phyloP scores from a whole-genome alignment of 2,888 invertebrate genomes.

The Eumacrocentrus americanus region DNA sequence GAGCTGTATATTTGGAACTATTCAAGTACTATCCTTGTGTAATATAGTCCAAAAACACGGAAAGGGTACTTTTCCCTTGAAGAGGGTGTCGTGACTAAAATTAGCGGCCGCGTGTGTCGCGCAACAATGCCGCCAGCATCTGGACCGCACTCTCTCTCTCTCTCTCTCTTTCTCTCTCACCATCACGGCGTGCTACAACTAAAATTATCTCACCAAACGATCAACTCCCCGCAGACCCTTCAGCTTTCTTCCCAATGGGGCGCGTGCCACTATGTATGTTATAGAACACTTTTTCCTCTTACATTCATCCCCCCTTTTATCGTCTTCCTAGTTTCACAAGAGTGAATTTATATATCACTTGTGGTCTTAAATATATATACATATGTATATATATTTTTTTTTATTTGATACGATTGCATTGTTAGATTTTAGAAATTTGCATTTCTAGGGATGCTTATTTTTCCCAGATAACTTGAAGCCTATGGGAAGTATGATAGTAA shows the following conservation, averaged over 20 bases:
- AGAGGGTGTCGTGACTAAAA: slow-evolving; percentile 35
- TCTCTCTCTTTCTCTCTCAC: too few relatives aligned
- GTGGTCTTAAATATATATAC: too few relatives aligned
- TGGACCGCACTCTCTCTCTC: slow-evolving; percentile 46
- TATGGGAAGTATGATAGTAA: too few relatives aligned
- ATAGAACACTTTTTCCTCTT: too few relatives aligned
- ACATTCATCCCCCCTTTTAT: too few relatives aligned
- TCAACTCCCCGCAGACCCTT: slow-evolving; percentile 34
- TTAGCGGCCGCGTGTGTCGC: slow-evolving; percentile 39
- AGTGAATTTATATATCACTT: too few relatives aligned
- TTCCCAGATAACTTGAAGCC: too few relatives aligned
- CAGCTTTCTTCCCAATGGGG: not conserved
- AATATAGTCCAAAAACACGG: slow-evolving; percentile 31
- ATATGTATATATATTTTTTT: too few relatives aligned
- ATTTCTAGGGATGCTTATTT: too few relatives aligned
- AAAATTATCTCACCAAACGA: slow-evolving; percentile 53
- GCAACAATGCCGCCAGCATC: slow-evolving; percentile 44
- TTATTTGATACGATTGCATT: too few relatives aligned
- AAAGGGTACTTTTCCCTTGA: slow-evolving; percentile 34
- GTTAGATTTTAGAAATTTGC: too few relatives aligned
- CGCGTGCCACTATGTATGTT: slow-evolving; percentile 9
- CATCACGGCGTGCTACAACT: slow-evolving; percentile 37
- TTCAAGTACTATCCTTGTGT: slow-evolving; percentile 5
- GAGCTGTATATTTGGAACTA: not conserved
- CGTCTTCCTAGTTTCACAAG: too few relatives aligned